Conservation (phyloP, 2,888 invertebrate genomes). For the Nymphalis polychloros region DNA sequence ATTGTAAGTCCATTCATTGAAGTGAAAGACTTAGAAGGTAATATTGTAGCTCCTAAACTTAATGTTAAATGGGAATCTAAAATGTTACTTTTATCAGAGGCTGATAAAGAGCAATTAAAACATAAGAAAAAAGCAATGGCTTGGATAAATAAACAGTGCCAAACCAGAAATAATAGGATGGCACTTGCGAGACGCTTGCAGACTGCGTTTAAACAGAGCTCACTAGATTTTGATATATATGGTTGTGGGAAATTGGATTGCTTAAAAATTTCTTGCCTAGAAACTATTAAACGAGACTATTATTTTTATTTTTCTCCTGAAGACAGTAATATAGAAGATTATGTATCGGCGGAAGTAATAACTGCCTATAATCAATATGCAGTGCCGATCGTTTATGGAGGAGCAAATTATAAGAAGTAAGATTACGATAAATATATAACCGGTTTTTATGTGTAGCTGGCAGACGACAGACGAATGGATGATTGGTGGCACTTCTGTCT, state of each 20-base stretch:
- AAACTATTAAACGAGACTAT: constrained; percentile 55
- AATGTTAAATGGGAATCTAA: constrained; percentile 48
- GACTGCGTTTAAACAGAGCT: constrained; percentile 59
- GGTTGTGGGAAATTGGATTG: constrained; percentile 57
- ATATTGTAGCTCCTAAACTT: constrained; percentile 53
- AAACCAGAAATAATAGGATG: constrained; percentile 39
- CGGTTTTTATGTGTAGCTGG: too few species aligned
- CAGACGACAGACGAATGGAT: too few species aligned
- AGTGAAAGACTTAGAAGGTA: constrained; percentile 53
- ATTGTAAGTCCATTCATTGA: constrained; percentile 64
- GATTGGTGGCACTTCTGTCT: too few species aligned
- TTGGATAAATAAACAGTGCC: constrained; percentile 52
- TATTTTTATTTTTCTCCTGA: constrained; percentile 67
- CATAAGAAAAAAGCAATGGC: constrained; percentile 42
- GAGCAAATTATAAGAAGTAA: constrained; percentile 81
- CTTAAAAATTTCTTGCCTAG: constrained; percentile 49
- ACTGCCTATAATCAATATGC: constrained; percentile 79
- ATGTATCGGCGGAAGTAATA: constrained; percentile 62
- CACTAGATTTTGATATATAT: constrained; percentile 73
- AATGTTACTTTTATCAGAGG: constrained; percentile 27
- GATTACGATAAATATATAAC: constrained; percentile 26
- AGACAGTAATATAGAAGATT: constrained; percentile 56
- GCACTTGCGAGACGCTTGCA: constrained; percentile 56
- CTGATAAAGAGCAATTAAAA: constrained; percentile 47
- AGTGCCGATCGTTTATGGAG: constrained; percentile 85